Conservation (phyloP, 2,797 vertebrate genomes). For the Manis javanica region DNA sequence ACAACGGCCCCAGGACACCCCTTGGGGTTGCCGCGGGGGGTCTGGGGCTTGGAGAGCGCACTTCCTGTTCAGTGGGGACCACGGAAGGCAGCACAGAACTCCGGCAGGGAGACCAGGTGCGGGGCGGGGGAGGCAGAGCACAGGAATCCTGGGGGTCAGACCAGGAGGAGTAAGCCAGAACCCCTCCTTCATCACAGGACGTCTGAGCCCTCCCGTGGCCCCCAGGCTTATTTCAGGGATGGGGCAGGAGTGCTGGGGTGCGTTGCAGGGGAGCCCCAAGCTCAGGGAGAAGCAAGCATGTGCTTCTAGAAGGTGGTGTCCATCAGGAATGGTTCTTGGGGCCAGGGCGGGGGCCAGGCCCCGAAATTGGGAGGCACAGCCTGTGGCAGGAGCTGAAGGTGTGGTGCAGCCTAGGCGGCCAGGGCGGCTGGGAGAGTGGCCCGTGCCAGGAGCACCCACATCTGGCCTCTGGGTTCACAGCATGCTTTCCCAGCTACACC, state of each 20-base stretch:
- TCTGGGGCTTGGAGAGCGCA: too few species aligned
- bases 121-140: neutral
- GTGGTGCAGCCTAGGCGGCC: neutral
- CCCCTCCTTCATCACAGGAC: fast-evolving
- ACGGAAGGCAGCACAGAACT: fast-evolving
- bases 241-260: neutral
- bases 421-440: neutral
- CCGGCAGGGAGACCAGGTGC: neutral
- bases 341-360: neutral
- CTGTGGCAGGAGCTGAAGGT: neutral
- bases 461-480: neutral
- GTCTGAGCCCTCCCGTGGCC: neutral
- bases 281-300: neutral
- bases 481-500: too few species aligned
- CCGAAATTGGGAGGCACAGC: neutral
- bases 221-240: neutral
- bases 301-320: neutral
- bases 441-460: fast-evolving
- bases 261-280: fast-evolving
- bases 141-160: neutral
- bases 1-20: neutral
- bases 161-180: neutral
- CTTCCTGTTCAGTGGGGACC: neutral
- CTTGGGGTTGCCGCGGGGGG: too few species aligned
- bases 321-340: neutral